Conservation (phyloP, 1,140 invertebrate genomes). For the Drosophila parabipectinata region DNA sequence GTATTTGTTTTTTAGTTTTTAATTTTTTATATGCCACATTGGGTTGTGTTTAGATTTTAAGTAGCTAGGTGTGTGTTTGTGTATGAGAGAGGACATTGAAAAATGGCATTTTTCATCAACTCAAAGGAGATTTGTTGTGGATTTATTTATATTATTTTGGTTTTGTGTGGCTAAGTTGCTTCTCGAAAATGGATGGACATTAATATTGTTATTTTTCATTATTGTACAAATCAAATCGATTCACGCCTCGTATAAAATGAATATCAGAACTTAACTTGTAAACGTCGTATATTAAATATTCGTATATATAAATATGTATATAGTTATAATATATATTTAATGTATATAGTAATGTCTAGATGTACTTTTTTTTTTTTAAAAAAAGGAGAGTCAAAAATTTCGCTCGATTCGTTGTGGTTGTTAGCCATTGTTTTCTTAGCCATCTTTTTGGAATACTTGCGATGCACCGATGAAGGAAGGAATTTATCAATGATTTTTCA, state of each 20-base stretch:
- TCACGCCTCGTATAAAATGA: constrained; percentile 60
- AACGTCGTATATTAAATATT: constrained; percentile 56
- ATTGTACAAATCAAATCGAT: constrained; percentile 71
- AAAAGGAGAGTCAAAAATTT: constrained; percentile 55
- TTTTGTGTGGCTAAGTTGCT: constrained; percentile 39
- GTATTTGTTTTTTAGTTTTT: constrained; percentile 3
- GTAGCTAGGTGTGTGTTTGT: constrained; percentile 15
- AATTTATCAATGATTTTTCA: constrained; percentile 31
- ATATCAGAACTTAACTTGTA: constrained; percentile 62
- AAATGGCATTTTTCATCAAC: constrained; percentile 78
- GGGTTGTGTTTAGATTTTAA: constrained; percentile 13
- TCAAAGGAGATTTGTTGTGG: constrained; percentile 47
- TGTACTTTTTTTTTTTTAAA: constrained; percentile 34
- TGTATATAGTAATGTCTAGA: constrained; percentile 46
- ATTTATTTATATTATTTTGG: constrained; percentile 4
- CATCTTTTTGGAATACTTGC: constrained; percentile 40
- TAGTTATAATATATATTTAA: constrained; percentile 55
- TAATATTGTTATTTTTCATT: constrained; percentile 70
- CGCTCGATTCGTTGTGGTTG: constrained; percentile 43
- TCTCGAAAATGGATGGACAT: constrained; percentile 80
- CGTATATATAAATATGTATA: constrained; percentile 62
- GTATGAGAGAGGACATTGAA: constrained; percentile 60
- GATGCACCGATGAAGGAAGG: constrained; percentile 76
- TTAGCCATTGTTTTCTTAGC: constrained; percentile 45
- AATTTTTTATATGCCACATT: constrained; percentile 21